Evolutionary conservation across 1,140 invertebrate genomes (phyloP), one percentile per base, ranked within the genome.

Genomic region (Pachyrhynchus sulphureomaculatus): DNA sequence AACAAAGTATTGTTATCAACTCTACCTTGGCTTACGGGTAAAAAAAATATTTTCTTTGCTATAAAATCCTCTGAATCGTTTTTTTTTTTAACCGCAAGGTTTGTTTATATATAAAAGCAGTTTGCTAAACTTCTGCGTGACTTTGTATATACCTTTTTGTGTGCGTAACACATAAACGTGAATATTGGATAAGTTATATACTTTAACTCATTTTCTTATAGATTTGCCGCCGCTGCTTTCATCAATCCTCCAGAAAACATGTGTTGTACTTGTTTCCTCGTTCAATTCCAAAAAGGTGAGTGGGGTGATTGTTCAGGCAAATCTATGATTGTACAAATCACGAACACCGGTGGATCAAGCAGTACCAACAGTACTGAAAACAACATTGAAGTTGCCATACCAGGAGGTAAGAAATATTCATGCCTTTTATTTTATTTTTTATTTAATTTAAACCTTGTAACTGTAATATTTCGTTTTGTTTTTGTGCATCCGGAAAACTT

Each of bases 1-100:
- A 64, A 57, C 23, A 29, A 24, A 29, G 48, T 36, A 10, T 48
- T 10, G 23, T 64, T 15, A 23, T 64, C 23, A 64, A 64, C 21
- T 51, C 34, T 2, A 51, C 61, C 6, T 37, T 64, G 10, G 53
- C 61, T n/a, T 64, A 57, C 26, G 61, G 61, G 56, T 59, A 59
- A 18, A 47, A 32, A 9, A 24, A 9, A 23, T 17, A 45, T 26
- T 36, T 15, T n/a, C n/a, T n/a, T n/a, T n/a, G n/a, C n/a, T n/a
- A n/a, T n/a, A n/a, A n/a, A n/a, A n/a, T n/a, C n/a, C n/a, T n/a
- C n/a, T n/a, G n/a, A n/a, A n/a, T n/a, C n/a, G n/a, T n/a, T n/a
- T n/a, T n/a, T n/a, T n/a, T n/a, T n/a, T n/a, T n/a, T n/a, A n/a
- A n/a, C n/a, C n/a, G n/a, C n/a, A n/a, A n/a, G n/a, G n/a, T n/a